phyloP scores from a whole-genome alignment of 2,888 invertebrate genomes.

The Platycheirus rosarum region DNA sequence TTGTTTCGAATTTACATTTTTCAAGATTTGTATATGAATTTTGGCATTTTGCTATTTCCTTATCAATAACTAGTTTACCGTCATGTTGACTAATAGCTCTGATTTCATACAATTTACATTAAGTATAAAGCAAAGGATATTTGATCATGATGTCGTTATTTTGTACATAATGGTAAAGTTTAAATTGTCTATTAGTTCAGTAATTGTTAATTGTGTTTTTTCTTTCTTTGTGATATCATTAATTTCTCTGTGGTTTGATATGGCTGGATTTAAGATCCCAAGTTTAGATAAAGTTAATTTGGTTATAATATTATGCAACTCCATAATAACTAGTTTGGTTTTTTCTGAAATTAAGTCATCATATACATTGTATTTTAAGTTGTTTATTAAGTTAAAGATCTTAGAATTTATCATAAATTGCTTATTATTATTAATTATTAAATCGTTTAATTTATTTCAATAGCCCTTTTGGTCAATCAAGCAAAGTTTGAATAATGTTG shows the following conservation, averaged over 20 bases:
- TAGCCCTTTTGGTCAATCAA: background rate
- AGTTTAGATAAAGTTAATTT: background rate
- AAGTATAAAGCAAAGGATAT: background rate
- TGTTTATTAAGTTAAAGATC: background rate
- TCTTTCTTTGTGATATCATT: background rate
- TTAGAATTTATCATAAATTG: conserved; percentile 10
- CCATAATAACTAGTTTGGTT: background rate
- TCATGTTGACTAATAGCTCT: no score
- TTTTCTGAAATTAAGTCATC: background rate
- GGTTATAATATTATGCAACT: background rate
- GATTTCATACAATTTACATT: no score
- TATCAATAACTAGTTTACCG: no score
- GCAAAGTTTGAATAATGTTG: background rate
- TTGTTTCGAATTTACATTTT: no score
- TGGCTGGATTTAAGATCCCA: background rate
- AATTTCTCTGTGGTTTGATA: background rate
- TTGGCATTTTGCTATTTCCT: no score
- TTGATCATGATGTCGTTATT: background rate
- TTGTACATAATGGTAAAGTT: conserved; percentile 1
- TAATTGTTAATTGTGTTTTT: background rate
- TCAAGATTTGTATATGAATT: no score
- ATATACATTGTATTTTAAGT: background rate
- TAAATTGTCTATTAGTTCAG: background rate
- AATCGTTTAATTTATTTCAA: conserved; percentile 1
- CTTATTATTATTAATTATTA: conserved; percentile 6